phyloP scores from a whole-genome alignment of 1,140 invertebrate genomes.

The Phortica variegata region DNA sequence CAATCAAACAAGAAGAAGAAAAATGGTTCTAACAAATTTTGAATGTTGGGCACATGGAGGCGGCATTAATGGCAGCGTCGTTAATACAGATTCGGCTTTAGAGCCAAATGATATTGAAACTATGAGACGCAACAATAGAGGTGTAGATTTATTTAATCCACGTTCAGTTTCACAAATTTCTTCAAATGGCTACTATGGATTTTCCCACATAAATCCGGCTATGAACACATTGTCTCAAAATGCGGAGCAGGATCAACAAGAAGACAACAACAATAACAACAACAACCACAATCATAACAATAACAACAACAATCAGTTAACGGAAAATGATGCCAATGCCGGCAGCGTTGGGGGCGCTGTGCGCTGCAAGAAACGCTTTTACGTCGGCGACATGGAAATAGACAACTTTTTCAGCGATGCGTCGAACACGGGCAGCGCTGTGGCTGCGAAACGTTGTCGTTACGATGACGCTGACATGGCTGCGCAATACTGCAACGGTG shows the following conservation, averaged over 20 bases:
- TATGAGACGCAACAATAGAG: conserved; percentile 9
- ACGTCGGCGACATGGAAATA: conserved; percentile 13
- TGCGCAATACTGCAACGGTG: conserved; percentile 52
- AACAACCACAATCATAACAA: conserved; percentile 26
- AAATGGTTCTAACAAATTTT: conserved; percentile 53
- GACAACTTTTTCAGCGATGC: conserved; percentile 11
- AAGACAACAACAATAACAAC: conserved; percentile 27
- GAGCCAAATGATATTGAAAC: conserved; percentile 39
- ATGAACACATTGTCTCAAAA: too few species aligned
- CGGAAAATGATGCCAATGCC: neutral
- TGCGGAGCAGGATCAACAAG: too few species aligned
- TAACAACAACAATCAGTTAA: conserved; percentile 9
- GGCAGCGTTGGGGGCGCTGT: conserved; percentile 7
- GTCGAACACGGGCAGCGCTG: conserved; percentile 20
- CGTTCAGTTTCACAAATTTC: conserved; percentile 37
- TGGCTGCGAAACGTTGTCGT: conserved; percentile 44
- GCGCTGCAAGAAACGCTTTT: conserved; percentile 45
- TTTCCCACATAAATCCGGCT: conserved; percentile 35
- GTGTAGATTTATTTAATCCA: conserved; percentile 47
- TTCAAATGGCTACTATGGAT: conserved; percentile 41
- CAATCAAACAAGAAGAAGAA: conserved; percentile 15
- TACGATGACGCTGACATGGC: conserved; percentile 43
- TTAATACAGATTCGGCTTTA: conserved; percentile 4
- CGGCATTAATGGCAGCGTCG: conserved; percentile 12
- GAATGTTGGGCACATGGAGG: conserved; percentile 56